Percentiles rank a stretch among this genome's conserved stretches.
phyloP scores from a whole-genome alignment of 2,797 vertebrate species.

The Xiphophorus birchmanni region DNA sequence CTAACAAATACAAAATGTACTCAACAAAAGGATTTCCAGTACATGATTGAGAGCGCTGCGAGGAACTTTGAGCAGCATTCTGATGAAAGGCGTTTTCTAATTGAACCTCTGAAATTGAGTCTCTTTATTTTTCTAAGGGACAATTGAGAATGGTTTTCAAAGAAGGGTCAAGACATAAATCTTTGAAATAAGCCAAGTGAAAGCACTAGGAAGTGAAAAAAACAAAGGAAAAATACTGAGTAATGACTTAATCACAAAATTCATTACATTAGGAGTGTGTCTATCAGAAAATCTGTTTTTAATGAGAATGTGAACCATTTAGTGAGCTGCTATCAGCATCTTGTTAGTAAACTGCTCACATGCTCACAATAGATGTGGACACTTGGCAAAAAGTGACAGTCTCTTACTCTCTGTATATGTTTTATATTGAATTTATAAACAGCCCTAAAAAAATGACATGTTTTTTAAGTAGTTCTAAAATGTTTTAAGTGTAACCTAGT shows the following conservation, averaged over 20 bases:
- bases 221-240: not conserved
- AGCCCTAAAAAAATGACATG: no score
- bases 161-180: constrained; percentile 18
- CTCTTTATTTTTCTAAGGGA: constrained; percentile 2
- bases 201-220: constrained; percentile 2
- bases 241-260: constrained; percentile 28
- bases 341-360: not conserved
- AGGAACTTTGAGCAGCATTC: not conserved
- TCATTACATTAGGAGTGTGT: not conserved
- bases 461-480: not conserved
- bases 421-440: no score
- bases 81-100: not conserved
- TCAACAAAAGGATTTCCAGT: constrained; percentile 3
- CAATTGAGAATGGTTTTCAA: constrained; percentile 15
- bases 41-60: no score
- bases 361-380: not conserved
- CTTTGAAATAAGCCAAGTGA: not conserved
- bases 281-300: constrained; percentile 3
- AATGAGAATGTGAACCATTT: not conserved
- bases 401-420: no score
- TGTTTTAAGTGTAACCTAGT: not conserved
- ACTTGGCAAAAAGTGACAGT: not conserved
- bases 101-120: constrained; percentile 14
- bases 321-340: not conserved
- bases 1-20: not conserved